phyloP scores from a whole-genome alignment of 2,797 vertebrate genomes.

The Oophaga sylvatica region DNA sequence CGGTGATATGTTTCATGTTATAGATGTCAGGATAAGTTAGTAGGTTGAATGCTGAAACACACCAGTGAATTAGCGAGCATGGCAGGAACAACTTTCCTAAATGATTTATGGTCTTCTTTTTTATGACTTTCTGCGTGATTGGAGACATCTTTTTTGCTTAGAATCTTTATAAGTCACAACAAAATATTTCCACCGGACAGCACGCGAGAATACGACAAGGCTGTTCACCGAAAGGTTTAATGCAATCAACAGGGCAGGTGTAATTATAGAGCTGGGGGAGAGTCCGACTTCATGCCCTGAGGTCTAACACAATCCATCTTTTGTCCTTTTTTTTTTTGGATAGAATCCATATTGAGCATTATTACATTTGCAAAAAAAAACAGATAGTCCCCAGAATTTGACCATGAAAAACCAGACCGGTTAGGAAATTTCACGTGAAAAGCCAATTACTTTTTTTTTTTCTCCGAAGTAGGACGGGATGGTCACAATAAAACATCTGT shows the following conservation, averaged over 20 bases:
- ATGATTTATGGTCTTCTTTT: constrained; percentile 47
- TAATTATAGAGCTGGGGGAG: constrained; percentile 20
- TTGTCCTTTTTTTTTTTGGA: constrained; percentile 21
- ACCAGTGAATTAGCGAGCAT: constrained; percentile 45
- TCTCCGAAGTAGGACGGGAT: constrained; percentile 1
- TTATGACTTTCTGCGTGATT: constrained; percentile 53
- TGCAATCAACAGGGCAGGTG: constrained; percentile 47
- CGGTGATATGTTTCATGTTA: constrained; percentile 43
- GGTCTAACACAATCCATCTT: constrained; percentile 9
- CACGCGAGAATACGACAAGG: constrained; percentile 29
- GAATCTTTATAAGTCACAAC: constrained; percentile 18
- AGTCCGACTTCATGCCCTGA: neutral
- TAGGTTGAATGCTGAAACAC: constrained; percentile 29
- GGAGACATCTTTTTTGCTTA: constrained; percentile 46
- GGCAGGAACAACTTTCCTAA: constrained; percentile 41
- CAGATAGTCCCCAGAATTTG: neutral
- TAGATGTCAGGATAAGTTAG: constrained; percentile 49
- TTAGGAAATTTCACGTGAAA: constrained; percentile 38
- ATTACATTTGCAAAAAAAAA: neutral
- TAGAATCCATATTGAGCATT: constrained; percentile 23
- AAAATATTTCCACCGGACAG: constrained; percentile 36
- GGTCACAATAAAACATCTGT: constrained; percentile 21
- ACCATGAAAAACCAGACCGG: neutral
- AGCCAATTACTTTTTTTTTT: constrained; percentile 32
- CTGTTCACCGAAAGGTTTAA: constrained; percentile 18